phyloP scores from a whole-genome alignment of 2,113 vertebrate species.

The Podarcis raffonei region DNA sequence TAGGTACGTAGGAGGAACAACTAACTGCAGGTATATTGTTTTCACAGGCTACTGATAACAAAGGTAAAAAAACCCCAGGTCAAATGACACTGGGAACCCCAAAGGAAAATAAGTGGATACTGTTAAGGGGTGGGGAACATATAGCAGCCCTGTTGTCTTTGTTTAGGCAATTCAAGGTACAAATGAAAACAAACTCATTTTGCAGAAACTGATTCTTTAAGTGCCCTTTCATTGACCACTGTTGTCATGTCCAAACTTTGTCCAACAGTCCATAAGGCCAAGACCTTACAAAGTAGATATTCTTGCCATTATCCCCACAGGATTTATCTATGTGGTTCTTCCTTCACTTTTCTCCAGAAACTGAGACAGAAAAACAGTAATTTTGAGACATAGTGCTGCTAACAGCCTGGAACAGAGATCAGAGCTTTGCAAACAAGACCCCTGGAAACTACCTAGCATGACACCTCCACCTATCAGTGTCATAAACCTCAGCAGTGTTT shows the following conservation, averaged over 20 bases:
- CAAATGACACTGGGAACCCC: not conserved
- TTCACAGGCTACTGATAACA: slow-evolving; percentile 25
- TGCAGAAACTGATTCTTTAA: not conserved
- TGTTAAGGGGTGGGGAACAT: slow-evolving; percentile 13
- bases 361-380: not conserved
- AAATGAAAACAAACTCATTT: not conserved
- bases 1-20: slow-evolving; percentile 43
- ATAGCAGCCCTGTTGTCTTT: slow-evolving; percentile 33
- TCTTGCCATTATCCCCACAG: no score
- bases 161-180: not conserved
- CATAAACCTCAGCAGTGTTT: not conserved
- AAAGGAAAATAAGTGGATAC: not conserved
- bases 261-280: not conserved
- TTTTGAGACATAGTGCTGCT: not conserved
- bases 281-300: not conserved
- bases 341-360: not conserved
- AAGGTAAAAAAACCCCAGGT: slow-evolving; percentile 56
- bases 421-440: not conserved
- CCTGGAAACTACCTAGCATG: not conserved
- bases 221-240: not conserved
- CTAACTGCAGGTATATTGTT: slow-evolving; percentile 28
- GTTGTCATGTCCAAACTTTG: not conserved
- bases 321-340: not conserved
- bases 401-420: not conserved
- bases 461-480: not conserved